Evolutionary conservation across 2,113 vertebrate species (phyloP), one percentile per base, ranked within the genome.

Genomic region (Alaudala cheleensis): DNA sequence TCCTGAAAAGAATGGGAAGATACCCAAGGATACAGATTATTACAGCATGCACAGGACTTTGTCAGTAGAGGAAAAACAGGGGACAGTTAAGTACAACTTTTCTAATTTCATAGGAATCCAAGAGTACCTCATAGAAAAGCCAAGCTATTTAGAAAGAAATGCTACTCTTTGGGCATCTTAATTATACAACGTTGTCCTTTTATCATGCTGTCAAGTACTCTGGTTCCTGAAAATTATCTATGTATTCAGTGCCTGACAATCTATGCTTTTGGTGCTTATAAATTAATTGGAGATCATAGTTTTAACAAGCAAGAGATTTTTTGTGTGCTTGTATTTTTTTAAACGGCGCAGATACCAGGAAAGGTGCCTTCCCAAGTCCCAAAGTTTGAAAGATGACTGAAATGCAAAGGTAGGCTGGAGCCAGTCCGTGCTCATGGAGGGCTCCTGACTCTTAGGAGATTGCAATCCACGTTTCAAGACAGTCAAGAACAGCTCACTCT

Each of bases 91-190:
- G 10, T n/a, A 79, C n/a, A 28, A 51, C 57, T 61, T 70, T 78
- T 49, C 40, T 65, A 34, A 58, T 86, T 83, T 82, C 42, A 57
- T 8, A 53, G 29, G n/a, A 91, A 49, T 76, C 21, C 18, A 60
- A 69, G 37, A 39, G 22, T 71, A 67, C 15, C 26, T 81, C 17
- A 2, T 37, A 85, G 86, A 94, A 84, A 18, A 74, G 60, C 20
- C 45, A 64, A 84, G 37, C 17, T 47, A 54, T 54, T 85, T 58
- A 72, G 70, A 90, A 87, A 76, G n/a, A 73, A 79, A 85, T 69
- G 21, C 28, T 65, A 53, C 11, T 76, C 29, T 65, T 87, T 45
- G 62, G 78, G 51, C 39, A 73, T 51, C 33, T 65, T 81, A 72
- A 69, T 79, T 70, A 25, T 33, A 20, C 17, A 81, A 81, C 2